These are phyloP conservation scores for Labia minor DNA, from an alignment of 2,888 invertebrate species.

Conservation along the genomic window DNA sequence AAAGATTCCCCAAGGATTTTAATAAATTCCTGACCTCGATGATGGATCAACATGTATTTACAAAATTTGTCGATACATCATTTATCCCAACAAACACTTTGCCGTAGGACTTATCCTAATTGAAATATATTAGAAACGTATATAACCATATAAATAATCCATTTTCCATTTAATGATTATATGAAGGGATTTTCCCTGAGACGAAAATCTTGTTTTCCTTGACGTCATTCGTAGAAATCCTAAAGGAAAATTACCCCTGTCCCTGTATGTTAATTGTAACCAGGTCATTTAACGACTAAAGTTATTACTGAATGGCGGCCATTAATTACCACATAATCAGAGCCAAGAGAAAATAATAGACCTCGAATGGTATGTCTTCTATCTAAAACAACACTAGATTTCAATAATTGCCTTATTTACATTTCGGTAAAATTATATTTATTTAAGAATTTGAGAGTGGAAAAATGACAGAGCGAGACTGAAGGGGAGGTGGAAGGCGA, in stretches of 20 bases:
- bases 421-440: conserved; percentile 1
- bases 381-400: not conserved
- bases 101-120: too few relatives aligned
- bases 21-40: too few relatives aligned
- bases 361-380: too few relatives aligned
- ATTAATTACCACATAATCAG: not conserved
- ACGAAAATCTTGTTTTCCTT: not conserved
- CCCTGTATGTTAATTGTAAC: not conserved
- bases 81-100: too few relatives aligned
- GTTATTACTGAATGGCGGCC: too few relatives aligned
- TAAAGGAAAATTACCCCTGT: not conserved
- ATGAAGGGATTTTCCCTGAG: not conserved
- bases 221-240: conserved; percentile 3
- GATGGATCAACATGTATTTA: too few relatives aligned
- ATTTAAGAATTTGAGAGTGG: not conserved
- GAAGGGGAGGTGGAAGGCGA: too few relatives aligned
- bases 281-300: not conserved
- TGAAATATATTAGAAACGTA: too few relatives aligned
- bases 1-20: too few relatives aligned
- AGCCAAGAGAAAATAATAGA: not conserved
- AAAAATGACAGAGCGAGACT: too few relatives aligned
- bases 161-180: not conserved
- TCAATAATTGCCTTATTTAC: not conserved
- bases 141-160: too few relatives aligned
- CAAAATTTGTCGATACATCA: too few relatives aligned